Base-by-base conservation (phyloP, 2,888 invertebrate genomes). In the Cryptocephalus primarius region DNA sequence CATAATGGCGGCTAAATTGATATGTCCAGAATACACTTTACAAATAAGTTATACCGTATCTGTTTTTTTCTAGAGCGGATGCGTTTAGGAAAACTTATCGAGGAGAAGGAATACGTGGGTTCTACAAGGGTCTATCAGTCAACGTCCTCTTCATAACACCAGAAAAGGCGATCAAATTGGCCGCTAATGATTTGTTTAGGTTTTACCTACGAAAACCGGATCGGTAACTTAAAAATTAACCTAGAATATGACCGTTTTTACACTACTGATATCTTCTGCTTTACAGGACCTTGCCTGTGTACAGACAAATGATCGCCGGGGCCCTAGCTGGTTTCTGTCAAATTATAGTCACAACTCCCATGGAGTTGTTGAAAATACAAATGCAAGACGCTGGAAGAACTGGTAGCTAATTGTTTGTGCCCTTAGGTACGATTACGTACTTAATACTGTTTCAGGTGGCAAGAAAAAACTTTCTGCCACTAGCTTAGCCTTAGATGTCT, bases 291-390 rank as follows among this genome's bases (percentile, higher is more conserved):
- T 53, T 65, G 39, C 57, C 62, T 33, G 65, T 94, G 8, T 65
- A 73, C 14, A 79, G 90, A 50, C 96, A 96, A 75, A 91, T 95
- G 88, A 53, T 86, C 39, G 94, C 97, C 31, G 99, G 99, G 44
- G 97, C 91, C 3, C 71, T 84, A 58, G 97, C 99, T 1, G 99
- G 99, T 40, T 81, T 94, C 56, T 97, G 94, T 69, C 99, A 99
- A 75, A 95, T 99, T 59, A 74, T 95, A 42, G 80, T 99, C 52
- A 99, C 99, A 11, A 99, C 97, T 1, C 99, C 99, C 4, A 99
- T 99, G 99, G 97, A 99, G 70, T 76, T 99, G 53, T 75, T 99
- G 9, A 99, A 99, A 76, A 99, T 99, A 64, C 96, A 97, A 73
- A 85, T 96, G 81, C 99, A 99, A 72, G 95, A 97, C 70, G 93